phyloP scores from a whole-genome alignment of 2,113 vertebrate genomes.

The Excalfactoria chinensis region DNA sequence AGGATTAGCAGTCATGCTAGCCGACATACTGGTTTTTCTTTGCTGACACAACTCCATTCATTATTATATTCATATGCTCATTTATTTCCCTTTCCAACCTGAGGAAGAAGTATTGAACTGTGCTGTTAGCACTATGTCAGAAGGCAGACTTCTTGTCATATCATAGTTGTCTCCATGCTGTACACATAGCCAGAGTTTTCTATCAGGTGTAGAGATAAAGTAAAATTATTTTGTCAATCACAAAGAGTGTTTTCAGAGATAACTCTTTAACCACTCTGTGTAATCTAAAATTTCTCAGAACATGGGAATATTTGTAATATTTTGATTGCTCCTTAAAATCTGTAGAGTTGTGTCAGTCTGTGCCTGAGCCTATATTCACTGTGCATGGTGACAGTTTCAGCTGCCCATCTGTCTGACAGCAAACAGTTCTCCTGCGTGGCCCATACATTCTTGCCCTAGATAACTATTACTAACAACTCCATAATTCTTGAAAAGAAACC shows the following conservation, averaged over 20 bases:
- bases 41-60: not conserved
- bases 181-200: not conserved
- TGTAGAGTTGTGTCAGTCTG: rapidly evolving
- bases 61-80: not conserved
- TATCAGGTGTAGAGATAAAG: not conserved
- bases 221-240: not conserved
- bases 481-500: not conserved
- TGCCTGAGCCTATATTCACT: not conserved
- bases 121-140: not conserved
- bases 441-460: not conserved
- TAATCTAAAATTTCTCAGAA: not conserved
- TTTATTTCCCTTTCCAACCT: not conserved
- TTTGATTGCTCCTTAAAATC: not conserved
- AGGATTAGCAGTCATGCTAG: not conserved
- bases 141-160: not conserved
- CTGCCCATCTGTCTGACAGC: not conserved
- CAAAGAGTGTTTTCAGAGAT: not conserved
- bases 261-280: not conserved
- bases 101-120: not conserved
- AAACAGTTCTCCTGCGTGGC: not conserved
- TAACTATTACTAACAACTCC: not conserved
- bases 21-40: not conserved
- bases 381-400: not conserved
- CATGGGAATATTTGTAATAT: not conserved
- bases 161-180: not conserved